These are phyloP conservation scores for Indicator maculatus DNA, from an alignment of 2,113 vertebrate genomes.

Conservation along the genomic window DNA sequence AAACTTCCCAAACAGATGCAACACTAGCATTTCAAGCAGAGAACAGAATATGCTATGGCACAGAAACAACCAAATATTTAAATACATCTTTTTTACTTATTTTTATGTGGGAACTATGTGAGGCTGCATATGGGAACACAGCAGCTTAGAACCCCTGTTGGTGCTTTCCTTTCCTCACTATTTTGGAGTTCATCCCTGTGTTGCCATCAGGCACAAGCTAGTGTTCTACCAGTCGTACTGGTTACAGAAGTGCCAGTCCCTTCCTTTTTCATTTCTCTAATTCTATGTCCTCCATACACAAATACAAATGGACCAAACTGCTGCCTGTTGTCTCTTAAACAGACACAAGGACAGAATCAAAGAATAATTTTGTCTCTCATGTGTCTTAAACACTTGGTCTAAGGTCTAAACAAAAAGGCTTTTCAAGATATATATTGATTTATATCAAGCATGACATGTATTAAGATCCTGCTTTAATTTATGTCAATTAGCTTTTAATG, in stretches of 20 bases:
- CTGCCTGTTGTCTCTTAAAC: neutral
- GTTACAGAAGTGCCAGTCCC: neutral
- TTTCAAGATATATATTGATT: neutral
- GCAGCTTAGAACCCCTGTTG: neutral
- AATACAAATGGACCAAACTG: neutral
- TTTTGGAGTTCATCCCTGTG: neutral
- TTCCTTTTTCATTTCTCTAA: neutral
- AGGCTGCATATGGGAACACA: neutral
- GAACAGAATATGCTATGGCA: neutral
- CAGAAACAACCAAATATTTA: neutral
- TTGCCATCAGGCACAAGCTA: neutral
- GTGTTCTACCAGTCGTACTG: neutral
- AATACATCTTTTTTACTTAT: neutral
- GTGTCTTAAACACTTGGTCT: neutral
- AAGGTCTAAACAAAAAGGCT: neutral
- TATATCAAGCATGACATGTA: neutral
- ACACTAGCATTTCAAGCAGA: neutral
- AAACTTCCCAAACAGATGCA: neutral
- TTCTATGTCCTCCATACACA: neutral
- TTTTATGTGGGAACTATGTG: neutral
- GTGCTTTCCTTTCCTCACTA: neutral
- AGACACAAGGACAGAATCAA: neutral
- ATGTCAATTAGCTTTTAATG: neutral
- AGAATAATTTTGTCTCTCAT: neutral
- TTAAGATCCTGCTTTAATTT: neutral